A percentile compares a stretch with the other conserved stretches of the same genome.
These are phyloP conservation scores for Ophiothrix spiculata DNA, from an alignment of 35 echinoderm and acorn worm genomes.

Conservation along the genomic window DNA sequence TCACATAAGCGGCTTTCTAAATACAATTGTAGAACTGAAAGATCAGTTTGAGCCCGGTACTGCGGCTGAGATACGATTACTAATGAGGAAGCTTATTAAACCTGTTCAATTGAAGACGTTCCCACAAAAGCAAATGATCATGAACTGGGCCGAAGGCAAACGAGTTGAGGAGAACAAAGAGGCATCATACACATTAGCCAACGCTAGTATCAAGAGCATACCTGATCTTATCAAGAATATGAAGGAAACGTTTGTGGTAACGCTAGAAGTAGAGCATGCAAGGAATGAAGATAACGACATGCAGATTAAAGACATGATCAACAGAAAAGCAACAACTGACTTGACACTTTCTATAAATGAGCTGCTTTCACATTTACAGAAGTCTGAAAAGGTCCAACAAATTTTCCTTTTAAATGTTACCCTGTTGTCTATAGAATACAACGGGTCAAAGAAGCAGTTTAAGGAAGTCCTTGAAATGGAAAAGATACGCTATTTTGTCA, in stretches of 20 bases:
- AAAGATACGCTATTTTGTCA: constrained; percentile 3
- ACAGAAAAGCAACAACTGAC: constrained; percentile 1
- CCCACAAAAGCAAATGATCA: too few species aligned
- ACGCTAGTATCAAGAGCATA: constrained; percentile 19
- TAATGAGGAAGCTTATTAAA: too few species aligned
- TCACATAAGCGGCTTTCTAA: too few species aligned
- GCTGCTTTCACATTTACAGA: neutral
- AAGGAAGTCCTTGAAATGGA: neutral
- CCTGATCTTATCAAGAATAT: constrained; percentile 18
- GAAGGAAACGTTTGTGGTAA: neutral
- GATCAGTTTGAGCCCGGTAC: too few species aligned
- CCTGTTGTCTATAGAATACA: neutral
- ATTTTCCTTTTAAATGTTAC: constrained; percentile 1
- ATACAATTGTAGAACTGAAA: too few species aligned
- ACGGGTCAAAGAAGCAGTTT: constrained; percentile 12
- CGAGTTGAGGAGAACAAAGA: too few species aligned
- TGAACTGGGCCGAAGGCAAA: too few species aligned
- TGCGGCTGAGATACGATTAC: too few species aligned
- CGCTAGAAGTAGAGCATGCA: constrained; percentile 10
- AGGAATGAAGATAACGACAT: neutral
- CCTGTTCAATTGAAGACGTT: too few species aligned
- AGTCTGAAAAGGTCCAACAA: neutral
- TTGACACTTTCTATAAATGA: neutral
- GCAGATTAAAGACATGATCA: neutral
- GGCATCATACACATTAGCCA: too few species aligned